Percentiles rank a stretch among this genome's conserved stretches.
phyloP scores from a whole-genome alignment of 2,113 vertebrate species.

The Phainopepla nitens region DNA sequence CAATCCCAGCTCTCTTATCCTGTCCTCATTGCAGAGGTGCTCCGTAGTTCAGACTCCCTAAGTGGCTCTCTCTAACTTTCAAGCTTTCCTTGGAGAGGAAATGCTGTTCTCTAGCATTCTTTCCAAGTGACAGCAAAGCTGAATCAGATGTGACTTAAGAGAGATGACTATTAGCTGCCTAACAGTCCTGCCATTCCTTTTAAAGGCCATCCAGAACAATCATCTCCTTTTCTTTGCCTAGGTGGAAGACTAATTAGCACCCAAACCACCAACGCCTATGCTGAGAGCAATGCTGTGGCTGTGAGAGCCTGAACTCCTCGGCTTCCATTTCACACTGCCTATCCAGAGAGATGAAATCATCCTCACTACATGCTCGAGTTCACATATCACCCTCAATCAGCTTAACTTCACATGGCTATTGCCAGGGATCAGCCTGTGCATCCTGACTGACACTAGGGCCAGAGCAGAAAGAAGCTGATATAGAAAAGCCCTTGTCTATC shows the following conservation, averaged over 20 bases:
- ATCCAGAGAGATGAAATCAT: neutral
- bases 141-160: slow-evolving; percentile 12
- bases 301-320: neutral
- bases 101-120: slow-evolving; percentile 16
- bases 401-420: neutral
- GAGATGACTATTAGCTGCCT: neutral
- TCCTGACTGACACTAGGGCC: neutral
- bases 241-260: neutral
- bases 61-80: neutral
- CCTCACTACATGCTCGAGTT: neutral
- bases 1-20: neutral
- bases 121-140: slow-evolving; percentile 5
- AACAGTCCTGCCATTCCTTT: neutral
- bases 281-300: neutral
- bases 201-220: neutral
- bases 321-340: neutral
- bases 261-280: neutral
- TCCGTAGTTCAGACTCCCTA: neutral
- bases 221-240: neutral
- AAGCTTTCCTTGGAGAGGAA: neutral
- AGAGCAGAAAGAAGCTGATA: neutral
- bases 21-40: neutral
- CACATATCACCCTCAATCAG: neutral
- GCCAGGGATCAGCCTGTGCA: neutral
- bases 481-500: neutral